phyloP scores from a whole-genome alignment of 2,888 invertebrate genomes.

The Taphrorychus bicolor region DNA sequence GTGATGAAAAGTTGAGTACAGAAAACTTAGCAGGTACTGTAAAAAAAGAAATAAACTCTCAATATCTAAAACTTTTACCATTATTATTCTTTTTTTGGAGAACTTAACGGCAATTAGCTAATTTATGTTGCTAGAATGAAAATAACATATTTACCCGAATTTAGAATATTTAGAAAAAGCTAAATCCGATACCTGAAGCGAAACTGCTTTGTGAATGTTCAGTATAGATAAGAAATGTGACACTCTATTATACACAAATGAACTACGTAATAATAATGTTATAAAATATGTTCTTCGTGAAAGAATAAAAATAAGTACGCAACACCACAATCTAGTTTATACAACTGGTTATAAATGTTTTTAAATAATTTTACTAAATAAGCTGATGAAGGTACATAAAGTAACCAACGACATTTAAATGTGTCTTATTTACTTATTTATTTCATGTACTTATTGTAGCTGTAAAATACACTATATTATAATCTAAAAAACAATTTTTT shows the following conservation, averaged over 20 bases:
- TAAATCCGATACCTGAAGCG: not conserved
- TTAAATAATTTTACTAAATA: not conserved
- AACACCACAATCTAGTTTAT: not conserved
- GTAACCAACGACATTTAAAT: not conserved
- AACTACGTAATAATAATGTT: not conserved
- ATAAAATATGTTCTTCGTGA: slow-evolving; percentile 6
- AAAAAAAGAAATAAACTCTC: no score
- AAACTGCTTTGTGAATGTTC: not conserved
- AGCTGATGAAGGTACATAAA: not conserved
- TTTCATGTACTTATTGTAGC: not conserved
- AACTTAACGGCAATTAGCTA: no score
- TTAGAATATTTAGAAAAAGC: not conserved
- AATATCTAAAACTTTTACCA: no score
- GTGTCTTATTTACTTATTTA: no score
- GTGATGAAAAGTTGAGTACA: no score
- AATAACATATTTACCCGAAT: slow-evolving; percentile 1
- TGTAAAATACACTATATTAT: not conserved
- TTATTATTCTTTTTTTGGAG: no score
- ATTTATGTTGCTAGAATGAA: no score
- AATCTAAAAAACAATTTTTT: not conserved
- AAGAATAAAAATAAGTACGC: not conserved
- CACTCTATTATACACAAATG: not conserved
- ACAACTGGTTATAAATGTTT: not conserved
- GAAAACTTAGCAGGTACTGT: no score
- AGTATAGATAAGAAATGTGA: not conserved